phyloP scores from a whole-genome alignment of 2,113 vertebrate species.

The Semnornis frantzii region DNA sequence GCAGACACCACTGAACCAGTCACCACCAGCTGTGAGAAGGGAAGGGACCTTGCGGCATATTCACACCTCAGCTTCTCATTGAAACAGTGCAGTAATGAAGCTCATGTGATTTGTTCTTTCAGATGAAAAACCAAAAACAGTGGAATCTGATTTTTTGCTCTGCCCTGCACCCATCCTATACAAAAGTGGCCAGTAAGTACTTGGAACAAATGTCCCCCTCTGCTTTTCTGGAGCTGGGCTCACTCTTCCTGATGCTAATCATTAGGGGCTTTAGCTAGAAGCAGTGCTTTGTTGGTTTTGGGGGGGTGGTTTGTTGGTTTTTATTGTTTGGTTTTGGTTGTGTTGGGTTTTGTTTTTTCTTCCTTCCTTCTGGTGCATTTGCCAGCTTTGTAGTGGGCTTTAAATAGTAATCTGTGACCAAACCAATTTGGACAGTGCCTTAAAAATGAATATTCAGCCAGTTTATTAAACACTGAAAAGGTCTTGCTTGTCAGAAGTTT shows the following conservation, averaged over 20 bases:
- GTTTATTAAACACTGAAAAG: slow-evolving; percentile 32
- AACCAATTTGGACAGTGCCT: slow-evolving; percentile 32
- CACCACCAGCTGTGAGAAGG: neutral
- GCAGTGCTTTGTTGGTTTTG: neutral
- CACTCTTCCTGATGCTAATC: neutral
- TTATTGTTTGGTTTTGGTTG: neutral
- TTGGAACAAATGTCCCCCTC: neutral
- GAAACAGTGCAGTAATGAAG: neutral
- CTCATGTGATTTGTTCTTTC: slow-evolving; percentile 63
- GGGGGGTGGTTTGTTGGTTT: neutral
- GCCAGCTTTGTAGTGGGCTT: neutral
- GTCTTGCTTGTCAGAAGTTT: slow-evolving; percentile 40
- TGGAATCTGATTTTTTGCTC: slow-evolving; percentile 83
- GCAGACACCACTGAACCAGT: neutral
- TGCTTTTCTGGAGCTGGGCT: neutral
- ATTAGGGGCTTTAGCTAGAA: neutral
- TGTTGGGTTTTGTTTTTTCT: neutral
- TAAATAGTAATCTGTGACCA: slow-evolving; percentile 25
- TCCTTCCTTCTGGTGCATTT: neutral
- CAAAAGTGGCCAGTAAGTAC: slow-evolving; percentile 93
- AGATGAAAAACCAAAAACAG: slow-evolving; percentile 83
- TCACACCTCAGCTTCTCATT: neutral
- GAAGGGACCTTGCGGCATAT: accelerated
- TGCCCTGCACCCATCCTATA: slow-evolving; percentile 89
- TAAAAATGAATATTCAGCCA: slow-evolving; percentile 42